phyloP scores from a whole-genome alignment of 2,113 vertebrate genomes.

The Psammodynastes pulverulentus region DNA sequence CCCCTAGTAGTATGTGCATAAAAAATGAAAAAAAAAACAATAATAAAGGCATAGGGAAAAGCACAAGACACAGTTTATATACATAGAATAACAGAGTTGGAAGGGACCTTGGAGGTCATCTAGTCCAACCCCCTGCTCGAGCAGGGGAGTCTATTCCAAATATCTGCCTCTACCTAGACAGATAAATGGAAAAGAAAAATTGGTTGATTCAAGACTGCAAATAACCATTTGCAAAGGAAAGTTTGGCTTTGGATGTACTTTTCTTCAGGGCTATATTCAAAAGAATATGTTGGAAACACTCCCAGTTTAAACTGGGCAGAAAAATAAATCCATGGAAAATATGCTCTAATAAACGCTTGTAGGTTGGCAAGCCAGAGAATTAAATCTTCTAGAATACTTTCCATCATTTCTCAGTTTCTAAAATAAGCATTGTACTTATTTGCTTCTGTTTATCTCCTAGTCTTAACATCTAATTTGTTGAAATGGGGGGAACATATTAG shows the following conservation, averaged over 20 bases:
- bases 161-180: too few relatives aligned
- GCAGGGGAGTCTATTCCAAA: too few relatives aligned
- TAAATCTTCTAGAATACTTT: not conserved
- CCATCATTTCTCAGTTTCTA: constrained; percentile 27
- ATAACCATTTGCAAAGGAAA: constrained; percentile 34
- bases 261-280: constrained; percentile 2
- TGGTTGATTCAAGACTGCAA: not conserved
- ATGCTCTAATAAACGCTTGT: constrained; percentile 18
- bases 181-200: not conserved
- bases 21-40: not conserved
- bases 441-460: not conserved
- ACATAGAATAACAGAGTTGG: too few relatives aligned
- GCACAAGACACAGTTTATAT: too few relatives aligned
- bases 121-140: too few relatives aligned
- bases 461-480: not conserved
- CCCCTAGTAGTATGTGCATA: not conserved
- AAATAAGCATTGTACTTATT: not conserved
- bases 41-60: not conserved
- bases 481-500: not conserved
- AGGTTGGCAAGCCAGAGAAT: not conserved
- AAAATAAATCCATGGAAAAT: constrained; percentile 40
- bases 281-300: not conserved
- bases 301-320: not conserved
- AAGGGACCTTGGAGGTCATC: too few relatives aligned
- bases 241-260: not conserved